Evolutionary conservation across 2,113 vertebrate species (phyloP).

Genomic region (Suncus etruscus): DNA sequence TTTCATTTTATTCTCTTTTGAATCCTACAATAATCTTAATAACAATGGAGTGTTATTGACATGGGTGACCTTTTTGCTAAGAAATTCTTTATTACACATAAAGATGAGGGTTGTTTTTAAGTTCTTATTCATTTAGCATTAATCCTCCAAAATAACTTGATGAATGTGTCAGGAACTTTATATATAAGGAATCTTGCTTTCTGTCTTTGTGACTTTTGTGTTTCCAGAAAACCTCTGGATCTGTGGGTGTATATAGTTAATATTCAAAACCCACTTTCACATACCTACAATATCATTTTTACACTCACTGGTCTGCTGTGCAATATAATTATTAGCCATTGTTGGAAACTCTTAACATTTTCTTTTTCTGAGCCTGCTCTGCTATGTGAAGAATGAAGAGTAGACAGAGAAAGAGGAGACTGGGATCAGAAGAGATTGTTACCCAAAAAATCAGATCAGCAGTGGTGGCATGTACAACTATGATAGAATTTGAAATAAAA

Average conservation of each 20-base stretch:
- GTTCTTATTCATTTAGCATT: constrained; percentile 61
- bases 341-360: not conserved
- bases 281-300: not conserved
- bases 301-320: accelerated
- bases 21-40: constrained; percentile 19
- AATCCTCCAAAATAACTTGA: constrained; percentile 59
- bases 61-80: constrained; percentile 51
- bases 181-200: constrained; percentile 26
- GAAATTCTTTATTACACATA: constrained; percentile 26
- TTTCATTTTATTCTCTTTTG: constrained; percentile 6
- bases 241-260: not conserved
- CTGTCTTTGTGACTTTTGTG: not conserved
- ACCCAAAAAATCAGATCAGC: too few species aligned
- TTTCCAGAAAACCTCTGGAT: not conserved
- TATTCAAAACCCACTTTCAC: too few species aligned
- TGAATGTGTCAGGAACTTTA: constrained; percentile 25
- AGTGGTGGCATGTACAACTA: too few species aligned
- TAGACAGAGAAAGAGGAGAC: accelerated
- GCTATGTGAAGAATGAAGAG: not conserved
- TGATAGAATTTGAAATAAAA: not conserved
- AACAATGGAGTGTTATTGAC: constrained; percentile 44
- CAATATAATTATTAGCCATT: not conserved
- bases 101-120: not conserved
- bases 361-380: not conserved
- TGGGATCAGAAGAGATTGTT: not conserved